Evolutionary conservation across 2,113 vertebrate species (phyloP).

Genomic region (Gorsachius goisagi): DNA sequence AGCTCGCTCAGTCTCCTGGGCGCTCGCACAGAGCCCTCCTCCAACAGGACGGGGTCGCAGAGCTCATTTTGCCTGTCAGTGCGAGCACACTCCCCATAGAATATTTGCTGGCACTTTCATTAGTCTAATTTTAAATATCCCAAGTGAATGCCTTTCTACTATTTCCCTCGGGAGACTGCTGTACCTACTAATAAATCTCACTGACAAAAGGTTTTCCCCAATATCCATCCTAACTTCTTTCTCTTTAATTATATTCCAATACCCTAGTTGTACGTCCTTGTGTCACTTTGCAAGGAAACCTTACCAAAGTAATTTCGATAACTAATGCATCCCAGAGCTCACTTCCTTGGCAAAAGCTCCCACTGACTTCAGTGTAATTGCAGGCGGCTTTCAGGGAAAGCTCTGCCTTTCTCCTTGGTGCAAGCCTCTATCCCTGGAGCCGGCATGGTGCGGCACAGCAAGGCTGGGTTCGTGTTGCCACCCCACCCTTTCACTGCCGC

Average conservation of each 20-base stretch:
- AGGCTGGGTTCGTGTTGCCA: background rate
- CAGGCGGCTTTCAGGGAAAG: background rate
- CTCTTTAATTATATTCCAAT: conserved; percentile 44
- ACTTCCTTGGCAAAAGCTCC: background rate
- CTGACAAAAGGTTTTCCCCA: conserved; percentile 41
- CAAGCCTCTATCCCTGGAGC: background rate
- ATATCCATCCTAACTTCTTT: conserved; percentile 30
- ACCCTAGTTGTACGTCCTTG: conserved; percentile 48
- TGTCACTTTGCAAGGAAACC: conserved; percentile 13
- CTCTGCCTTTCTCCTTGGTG: background rate
- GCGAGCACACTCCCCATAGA: background rate
- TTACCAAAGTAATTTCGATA: conserved; percentile 17
- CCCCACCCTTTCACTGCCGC: background rate
- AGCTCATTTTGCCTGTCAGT: conserved; percentile 38
- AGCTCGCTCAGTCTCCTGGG: background rate
- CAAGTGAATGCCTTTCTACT: conserved; percentile 15
- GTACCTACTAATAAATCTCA: conserved; percentile 58
- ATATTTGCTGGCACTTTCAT: conserved; percentile 48
- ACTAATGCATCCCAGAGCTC: background rate
- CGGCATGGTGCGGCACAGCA: background rate
- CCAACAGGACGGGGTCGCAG: background rate
- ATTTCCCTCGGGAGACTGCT: background rate
- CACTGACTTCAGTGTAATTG: background rate
- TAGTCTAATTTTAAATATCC: conserved; percentile 59
- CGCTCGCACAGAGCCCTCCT: background rate